phyloP scores from a whole-genome alignment of 2,888 invertebrate genomes.

The Cheilosia pagana region DNA sequence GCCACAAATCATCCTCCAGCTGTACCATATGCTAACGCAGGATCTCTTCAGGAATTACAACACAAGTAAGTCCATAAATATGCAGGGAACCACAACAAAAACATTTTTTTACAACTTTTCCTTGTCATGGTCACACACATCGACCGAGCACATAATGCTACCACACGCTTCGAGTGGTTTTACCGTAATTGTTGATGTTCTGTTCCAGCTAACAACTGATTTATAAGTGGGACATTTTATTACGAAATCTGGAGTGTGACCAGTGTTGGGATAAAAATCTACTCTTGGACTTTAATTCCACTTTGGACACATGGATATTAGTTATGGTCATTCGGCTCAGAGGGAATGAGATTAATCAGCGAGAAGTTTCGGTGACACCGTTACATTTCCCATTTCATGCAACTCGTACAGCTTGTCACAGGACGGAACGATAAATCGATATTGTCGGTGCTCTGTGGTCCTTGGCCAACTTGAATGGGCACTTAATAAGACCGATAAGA shows the following conservation, averaged over 20 bases:
- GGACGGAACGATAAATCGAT: not conserved
- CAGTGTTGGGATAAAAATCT: not conserved
- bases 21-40: slow-evolving; percentile 87
- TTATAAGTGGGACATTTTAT: slow-evolving; percentile 27
- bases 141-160: not conserved
- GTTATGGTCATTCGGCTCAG: not conserved
- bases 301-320: slow-evolving; percentile 1
- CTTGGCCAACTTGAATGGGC: not conserved
- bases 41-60: slow-evolving; percentile 85
- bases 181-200: slow-evolving; percentile 1
- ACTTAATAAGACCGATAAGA: slow-evolving; percentile 5
- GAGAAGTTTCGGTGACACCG: not conserved
- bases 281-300: not conserved
- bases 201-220: slow-evolving; percentile 26
- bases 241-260: not conserved
- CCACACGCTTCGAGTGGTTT: not conserved
- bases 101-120: not conserved
- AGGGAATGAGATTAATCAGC: too few relatives aligned
- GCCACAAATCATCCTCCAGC: slow-evolving; percentile 88
- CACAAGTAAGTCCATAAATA: slow-evolving; percentile 85
- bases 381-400: too few relatives aligned
- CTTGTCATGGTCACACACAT: not conserved
- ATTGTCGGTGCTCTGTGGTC: not conserved
- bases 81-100: not conserved
- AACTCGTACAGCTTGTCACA: not conserved